Conservation (phyloP, 2,888 invertebrate species). For the Drosophila ustulata region DNA sequence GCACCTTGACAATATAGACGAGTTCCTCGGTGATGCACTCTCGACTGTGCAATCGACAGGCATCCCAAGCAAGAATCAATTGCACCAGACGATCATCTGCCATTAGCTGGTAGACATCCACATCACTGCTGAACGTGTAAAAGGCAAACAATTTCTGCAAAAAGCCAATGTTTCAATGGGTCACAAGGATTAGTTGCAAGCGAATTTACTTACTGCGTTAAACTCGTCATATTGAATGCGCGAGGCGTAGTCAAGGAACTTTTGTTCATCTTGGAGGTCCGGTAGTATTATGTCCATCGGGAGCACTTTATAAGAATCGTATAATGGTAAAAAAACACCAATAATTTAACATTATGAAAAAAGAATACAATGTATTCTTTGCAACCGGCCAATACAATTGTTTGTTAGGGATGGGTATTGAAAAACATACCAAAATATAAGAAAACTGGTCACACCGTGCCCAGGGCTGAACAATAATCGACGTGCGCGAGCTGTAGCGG, state of each 20-base stretch:
- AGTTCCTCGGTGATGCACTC: slow-evolving; percentile 45
- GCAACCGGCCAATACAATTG: slow-evolving; percentile 35
- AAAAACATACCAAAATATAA: neutral
- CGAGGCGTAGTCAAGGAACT: slow-evolving; percentile 67
- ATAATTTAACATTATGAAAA: neutral
- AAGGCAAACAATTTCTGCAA: slow-evolving; percentile 72
- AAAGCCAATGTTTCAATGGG: neutral
- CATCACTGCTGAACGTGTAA: slow-evolving; percentile 63
- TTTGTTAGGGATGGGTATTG: slow-evolving; percentile 13
- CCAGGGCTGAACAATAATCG: slow-evolving; percentile 27
- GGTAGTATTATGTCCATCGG: slow-evolving; percentile 78
- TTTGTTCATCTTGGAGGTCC: slow-evolving; percentile 59
- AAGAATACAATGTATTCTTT: slow-evolving; percentile 9
- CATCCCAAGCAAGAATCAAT: slow-evolving; percentile 77
- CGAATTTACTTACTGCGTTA: slow-evolving; percentile 63
- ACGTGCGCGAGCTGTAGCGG: slow-evolving; percentile 3
- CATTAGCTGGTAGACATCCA: slow-evolving; percentile 76
- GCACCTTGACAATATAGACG: slow-evolving; percentile 56
- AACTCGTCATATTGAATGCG: slow-evolving; percentile 78
- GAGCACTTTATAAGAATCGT: slow-evolving; percentile 8
- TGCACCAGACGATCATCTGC: slow-evolving; percentile 73
- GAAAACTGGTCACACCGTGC: neutral
- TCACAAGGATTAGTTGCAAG: neutral
- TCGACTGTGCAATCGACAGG: slow-evolving; percentile 62
- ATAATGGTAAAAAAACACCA: neutral